These are phyloP conservation scores for Perca fluviatilis DNA, from an alignment of 2,113 vertebrate genomes.

Conservation along the genomic window DNA sequence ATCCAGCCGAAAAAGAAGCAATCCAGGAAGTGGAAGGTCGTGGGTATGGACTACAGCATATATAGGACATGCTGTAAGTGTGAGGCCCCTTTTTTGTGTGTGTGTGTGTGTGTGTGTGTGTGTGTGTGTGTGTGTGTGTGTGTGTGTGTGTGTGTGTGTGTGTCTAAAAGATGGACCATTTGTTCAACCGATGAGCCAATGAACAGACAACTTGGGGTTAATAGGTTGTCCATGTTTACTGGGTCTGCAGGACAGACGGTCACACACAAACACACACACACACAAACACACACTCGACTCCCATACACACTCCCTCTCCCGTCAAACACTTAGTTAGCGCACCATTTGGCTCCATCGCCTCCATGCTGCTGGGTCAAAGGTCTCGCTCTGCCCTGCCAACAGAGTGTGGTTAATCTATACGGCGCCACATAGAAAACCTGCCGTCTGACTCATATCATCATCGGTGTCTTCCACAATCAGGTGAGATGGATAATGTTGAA, in stretches of 20 bases:
- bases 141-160: conserved; percentile 6
- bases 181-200: background rate
- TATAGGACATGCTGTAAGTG: too few species aligned
- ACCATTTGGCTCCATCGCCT: background rate
- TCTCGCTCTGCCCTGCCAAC: background rate
- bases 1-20: too few species aligned
- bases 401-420: conserved; percentile 12
- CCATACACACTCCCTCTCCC: background rate
- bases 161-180: background rate
- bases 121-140: background rate
- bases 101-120: background rate
- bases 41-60: too few species aligned
- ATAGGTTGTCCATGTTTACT: conserved; percentile 3
- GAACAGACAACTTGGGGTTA: conserved; percentile 28
- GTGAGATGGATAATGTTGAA: background rate
- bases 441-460: background rate
- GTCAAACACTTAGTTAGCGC: background rate
- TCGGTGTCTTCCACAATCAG: background rate
- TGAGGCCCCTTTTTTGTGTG: background rate
- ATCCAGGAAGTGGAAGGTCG: too few species aligned
- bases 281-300: background rate
- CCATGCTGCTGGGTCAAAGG: conserved; percentile 30
- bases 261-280: background rate
- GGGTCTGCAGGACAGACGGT: background rate
- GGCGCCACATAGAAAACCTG: background rate